Percentiles rank a stretch among this genome's conserved stretches.
Conservation (phyloP, 2,888 invertebrate species). For the Endotricha flammealis region DNA sequence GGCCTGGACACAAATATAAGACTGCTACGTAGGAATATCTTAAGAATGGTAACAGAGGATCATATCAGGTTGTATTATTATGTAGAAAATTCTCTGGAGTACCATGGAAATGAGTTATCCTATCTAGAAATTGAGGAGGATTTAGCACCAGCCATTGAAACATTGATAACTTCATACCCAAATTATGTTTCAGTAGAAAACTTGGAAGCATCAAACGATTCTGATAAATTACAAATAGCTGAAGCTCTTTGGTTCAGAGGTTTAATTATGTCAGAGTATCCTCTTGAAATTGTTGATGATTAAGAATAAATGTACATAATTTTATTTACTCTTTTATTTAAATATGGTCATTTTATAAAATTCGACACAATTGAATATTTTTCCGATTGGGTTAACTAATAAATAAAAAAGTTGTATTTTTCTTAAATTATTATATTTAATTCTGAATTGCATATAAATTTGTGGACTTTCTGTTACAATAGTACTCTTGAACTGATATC, state of each 20-base stretch:
- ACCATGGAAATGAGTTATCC: constrained; percentile 87
- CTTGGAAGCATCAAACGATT: constrained; percentile 81
- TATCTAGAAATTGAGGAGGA: constrained; percentile 84
- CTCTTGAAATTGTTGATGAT: constrained; percentile 68
- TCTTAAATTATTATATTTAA: constrained; percentile 76
- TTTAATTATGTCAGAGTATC: constrained; percentile 84
- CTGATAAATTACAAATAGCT: constrained; percentile 81
- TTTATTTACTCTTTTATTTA: constrained; percentile 11
- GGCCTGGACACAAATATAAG: constrained; percentile 81
- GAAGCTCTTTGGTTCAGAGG: constrained; percentile 90
- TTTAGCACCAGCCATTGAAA: constrained; percentile 83
- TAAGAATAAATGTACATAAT: constrained; percentile 34
- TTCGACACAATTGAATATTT: constrained; percentile 2
- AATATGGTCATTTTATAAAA: not conserved
- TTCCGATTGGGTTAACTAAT: no score
- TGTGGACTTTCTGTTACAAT: constrained; percentile 78
- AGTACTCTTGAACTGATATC: constrained; percentile 71
- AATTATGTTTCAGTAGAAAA: constrained; percentile 84
- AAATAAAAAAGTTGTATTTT: no score
- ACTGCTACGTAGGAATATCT: constrained; percentile 77
- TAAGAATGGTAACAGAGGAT: constrained; percentile 81
- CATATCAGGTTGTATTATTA: constrained; percentile 85
- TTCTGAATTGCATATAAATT: constrained; percentile 77
- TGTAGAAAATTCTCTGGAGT: constrained; percentile 90
- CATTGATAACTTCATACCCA: constrained; percentile 86